A percentile compares a stretch with the other conserved stretches of the same genome.
Evolutionary conservation across 2,888 invertebrate species (phyloP).

Genomic region (Andricus curvator): DNA sequence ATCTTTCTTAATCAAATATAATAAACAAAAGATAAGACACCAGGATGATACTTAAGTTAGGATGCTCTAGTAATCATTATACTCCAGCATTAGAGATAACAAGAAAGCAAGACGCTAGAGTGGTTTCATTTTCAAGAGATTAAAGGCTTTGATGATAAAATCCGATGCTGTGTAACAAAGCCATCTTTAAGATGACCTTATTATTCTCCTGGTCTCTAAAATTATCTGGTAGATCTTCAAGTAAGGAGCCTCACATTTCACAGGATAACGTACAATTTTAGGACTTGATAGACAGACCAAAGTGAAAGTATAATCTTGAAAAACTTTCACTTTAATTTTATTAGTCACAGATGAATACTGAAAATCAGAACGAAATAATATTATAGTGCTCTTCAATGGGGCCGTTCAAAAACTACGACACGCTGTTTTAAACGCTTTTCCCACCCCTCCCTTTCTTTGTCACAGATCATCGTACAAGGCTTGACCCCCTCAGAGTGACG

Average conservation of each 20-base stretch:
- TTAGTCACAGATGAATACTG: too few relatives aligned
- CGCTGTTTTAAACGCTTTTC: too few relatives aligned
- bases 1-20: not conserved
- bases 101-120: conserved; percentile 27
- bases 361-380: too few relatives aligned
- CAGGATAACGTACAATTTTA: not conserved
- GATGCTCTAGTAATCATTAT: conserved; percentile 25
- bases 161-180: conserved; percentile 13
- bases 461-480: too few relatives aligned
- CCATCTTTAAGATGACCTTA: conserved; percentile 20
- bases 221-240: conserved; percentile 2
- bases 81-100: conserved; percentile 20
- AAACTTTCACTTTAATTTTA: too few relatives aligned
- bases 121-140: conserved; percentile 24
- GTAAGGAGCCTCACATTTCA: conserved; percentile 3
- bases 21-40: not conserved
- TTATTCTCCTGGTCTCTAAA: not conserved
- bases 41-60: not conserved
- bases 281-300: not conserved
- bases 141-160: conserved; percentile 37
- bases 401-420: too few relatives aligned
- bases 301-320: too few relatives aligned
- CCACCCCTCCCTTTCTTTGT: too few relatives aligned
- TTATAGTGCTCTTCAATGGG: too few relatives aligned
- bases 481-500: too few relatives aligned